Evolutionary conservation across 2,888 invertebrate genomes (phyloP), one percentile per base, ranked within the genome.

Genomic region (Monopis laevigella): DNA sequence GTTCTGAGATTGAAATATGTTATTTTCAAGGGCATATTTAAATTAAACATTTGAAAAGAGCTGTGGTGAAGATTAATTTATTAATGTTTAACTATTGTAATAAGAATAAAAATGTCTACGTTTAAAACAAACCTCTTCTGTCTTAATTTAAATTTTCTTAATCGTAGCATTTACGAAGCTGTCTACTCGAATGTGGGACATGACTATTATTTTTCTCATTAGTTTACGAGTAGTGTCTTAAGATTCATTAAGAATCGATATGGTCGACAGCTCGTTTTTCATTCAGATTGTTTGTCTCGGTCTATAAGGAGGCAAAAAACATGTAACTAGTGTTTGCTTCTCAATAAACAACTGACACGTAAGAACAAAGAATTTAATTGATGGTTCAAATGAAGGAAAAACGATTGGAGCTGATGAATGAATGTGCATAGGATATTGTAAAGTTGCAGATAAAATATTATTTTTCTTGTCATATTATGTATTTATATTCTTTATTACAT

Each of bases 321-420:
- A 54, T 54, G 54, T 63, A 62, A 65, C 59, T 59, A 62, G 72
- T 78, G 74, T 78, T 78, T 78, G 75, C 71, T 77, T 72, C 78
- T 77, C 74, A 77, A 78, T 78, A 75, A 71, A 59, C 55, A 52
- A 59, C 71, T 74, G 78, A 77, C 78, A 69, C 65, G 59, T 65
- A 62, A 67, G 65, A 72, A 78, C 78, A 77, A 75, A 77, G 74
- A 74, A 66, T 77, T 74, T 77, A 77, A 78, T 75, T 70, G 77
- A 77, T 69, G 71, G 72, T 61, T 61, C 63, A 67, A 75, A 74
- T 73, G 73, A 68, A 62, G 61, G 59, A 58, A 59, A 64, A 29
- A 27, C 35, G 36, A 42, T 45, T 16, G 18, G 12, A 42, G 19
- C 60, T 70, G 69, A 75, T 72, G 70, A 73, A 70, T 68, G 62